These are phyloP conservation scores for Latheticus oryzae DNA, from an alignment of 2,888 invertebrate genomes.

Conservation along the genomic window DNA sequence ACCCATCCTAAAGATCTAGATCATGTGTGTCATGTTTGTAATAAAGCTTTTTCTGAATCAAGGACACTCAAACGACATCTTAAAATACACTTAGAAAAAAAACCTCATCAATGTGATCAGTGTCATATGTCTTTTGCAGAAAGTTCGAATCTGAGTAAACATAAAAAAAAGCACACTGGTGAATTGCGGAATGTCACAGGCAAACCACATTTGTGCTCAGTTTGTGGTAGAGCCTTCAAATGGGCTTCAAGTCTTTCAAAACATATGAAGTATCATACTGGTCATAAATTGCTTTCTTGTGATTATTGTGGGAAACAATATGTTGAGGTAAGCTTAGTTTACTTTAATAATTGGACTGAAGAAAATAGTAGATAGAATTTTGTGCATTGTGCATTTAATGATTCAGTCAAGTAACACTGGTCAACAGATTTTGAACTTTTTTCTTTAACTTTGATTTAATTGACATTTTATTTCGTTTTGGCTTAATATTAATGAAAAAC, in stretches of 20 bases:
- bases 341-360: no score
- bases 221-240: conserved; percentile 67
- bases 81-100: conserved; percentile 66
- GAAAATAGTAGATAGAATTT: no score
- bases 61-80: conserved; percentile 65
- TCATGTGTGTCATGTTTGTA: conserved; percentile 62
- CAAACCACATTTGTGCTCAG: conserved; percentile 65
- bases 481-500: no score
- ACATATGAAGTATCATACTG: conserved; percentile 68
- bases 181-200: conserved; percentile 66
- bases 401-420: no score
- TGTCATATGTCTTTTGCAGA: conserved; percentile 68
- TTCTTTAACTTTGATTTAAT: no score
- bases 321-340: conserved; percentile 65
- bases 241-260: conserved; percentile 68
- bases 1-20: conserved; percentile 64
- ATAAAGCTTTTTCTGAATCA: conserved; percentile 64
- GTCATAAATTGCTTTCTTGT: conserved; percentile 66
- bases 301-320: conserved; percentile 66
- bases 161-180: conserved; percentile 67
- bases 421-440: no score
- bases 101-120: conserved; percentile 66
- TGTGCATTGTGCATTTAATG: no score
- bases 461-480: no score
- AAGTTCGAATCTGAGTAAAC: conserved; percentile 67